Conservation (phyloP, 2,888 invertebrate species). For the Clepsis dumicolana region DNA sequence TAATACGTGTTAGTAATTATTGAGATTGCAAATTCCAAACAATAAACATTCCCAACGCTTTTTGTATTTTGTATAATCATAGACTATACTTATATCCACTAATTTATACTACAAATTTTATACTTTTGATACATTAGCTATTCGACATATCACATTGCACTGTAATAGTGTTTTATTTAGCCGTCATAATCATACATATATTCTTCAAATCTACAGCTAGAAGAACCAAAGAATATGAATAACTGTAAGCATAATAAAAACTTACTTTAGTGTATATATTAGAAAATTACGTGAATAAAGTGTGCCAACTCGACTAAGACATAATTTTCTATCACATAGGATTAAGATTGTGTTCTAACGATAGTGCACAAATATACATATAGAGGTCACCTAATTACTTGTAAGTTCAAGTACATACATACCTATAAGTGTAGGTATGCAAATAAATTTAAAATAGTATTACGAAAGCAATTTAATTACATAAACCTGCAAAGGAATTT, state of each 20-base stretch:
- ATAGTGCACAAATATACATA: constrained; percentile 13
- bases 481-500: constrained; percentile 17
- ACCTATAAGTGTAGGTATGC: background rate
- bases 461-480: background rate
- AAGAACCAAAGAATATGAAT: constrained; percentile 27
- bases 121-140: background rate
- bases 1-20: no score
- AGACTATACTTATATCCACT: background rate
- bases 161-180: constrained; percentile 7
- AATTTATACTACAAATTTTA: background rate
- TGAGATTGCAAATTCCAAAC: background rate
- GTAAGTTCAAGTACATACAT: constrained; percentile 3
- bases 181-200: background rate
- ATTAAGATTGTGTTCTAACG: constrained; percentile 1
- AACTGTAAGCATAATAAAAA: constrained; percentile 15
- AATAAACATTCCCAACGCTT: background rate
- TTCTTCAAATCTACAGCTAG: constrained; percentile 27
- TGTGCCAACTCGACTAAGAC: constrained; percentile 61
- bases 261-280: constrained; percentile 32
- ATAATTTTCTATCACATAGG: constrained; percentile 5
- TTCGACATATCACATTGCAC: background rate
- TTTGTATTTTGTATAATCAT: background rate
- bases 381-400: constrained; percentile 3
- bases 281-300: constrained; percentile 58
- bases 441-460: constrained; percentile 6